Conservation (phyloP, 2,797 vertebrate species). For the Acanthis flammea region DNA sequence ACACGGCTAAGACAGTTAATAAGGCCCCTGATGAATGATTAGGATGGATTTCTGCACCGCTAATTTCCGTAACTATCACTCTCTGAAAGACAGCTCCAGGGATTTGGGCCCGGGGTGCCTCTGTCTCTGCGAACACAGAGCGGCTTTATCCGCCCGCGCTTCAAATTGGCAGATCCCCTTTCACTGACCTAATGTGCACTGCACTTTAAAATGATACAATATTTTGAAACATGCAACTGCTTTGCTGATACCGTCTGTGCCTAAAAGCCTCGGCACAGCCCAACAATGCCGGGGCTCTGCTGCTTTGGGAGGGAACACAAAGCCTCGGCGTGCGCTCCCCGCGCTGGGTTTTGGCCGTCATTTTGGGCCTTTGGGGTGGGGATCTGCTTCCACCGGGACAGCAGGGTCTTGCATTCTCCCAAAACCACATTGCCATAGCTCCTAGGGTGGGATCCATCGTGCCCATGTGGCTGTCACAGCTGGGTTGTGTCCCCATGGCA, state of each 20-base stretch:
- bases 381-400: background rate
- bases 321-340: background rate
- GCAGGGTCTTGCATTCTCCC: background rate
- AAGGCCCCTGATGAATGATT: slow-evolving; percentile 92
- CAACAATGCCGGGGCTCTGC: background rate
- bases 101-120: slow-evolving; percentile 86
- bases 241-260: slow-evolving; percentile 52
- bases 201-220: slow-evolving; percentile 61
- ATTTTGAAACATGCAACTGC: slow-evolving; percentile 57
- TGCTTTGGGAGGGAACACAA: slow-evolving; percentile 8
- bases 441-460: accelerated
- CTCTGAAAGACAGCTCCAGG: slow-evolving; percentile 95
- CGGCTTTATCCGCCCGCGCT: slow-evolving; percentile 83
- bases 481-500: background rate
- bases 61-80: slow-evolving; percentile 99
- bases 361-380: background rate
- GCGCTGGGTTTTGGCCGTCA: accelerated
- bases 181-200: slow-evolving; percentile 62
- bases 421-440: accelerated
- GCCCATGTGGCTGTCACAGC: background rate
- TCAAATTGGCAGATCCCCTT: slow-evolving; percentile 70
- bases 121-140: slow-evolving; percentile 87
- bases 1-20: slow-evolving; percentile 89
- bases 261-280: background rate
- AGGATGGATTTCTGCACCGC: slow-evolving; percentile 92